phyloP scores from a whole-genome alignment of 2,113 vertebrate genomes.

The Gopherus evgoodei region DNA sequence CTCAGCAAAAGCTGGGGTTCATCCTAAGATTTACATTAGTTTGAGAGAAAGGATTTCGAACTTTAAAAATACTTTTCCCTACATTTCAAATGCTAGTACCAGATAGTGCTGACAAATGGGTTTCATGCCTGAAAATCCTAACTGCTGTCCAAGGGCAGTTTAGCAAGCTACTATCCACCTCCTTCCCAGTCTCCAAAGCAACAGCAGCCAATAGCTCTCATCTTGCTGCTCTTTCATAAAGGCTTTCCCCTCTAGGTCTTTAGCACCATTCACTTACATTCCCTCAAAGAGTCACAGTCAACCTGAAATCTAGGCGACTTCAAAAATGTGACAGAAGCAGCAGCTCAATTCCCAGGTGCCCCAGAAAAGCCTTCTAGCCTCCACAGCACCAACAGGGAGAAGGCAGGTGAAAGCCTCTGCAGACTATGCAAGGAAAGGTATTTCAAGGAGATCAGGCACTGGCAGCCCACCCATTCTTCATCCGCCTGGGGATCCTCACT shows the following conservation, averaged over 20 bases:
- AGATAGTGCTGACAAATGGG: constrained; percentile 34
- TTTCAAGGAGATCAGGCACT: neutral
- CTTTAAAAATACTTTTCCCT: neutral
- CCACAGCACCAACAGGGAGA: neutral
- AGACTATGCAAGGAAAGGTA: neutral
- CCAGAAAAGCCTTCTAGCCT: neutral
- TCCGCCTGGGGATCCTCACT: neutral
- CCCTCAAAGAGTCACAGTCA: neutral
- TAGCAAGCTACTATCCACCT: neutral
- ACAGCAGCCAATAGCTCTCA: fast-evolving
- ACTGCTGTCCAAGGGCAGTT: neutral
- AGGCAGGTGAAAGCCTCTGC: neutral
- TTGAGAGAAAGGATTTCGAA: constrained; percentile 33
- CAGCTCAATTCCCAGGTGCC: neutral
- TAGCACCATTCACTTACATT: neutral
- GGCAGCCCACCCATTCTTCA: neutral
- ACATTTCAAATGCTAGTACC: constrained; percentile 24
- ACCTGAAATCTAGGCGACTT: neutral
- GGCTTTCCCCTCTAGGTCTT: too few relatives aligned
- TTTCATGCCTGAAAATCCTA: neutral
- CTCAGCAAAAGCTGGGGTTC: constrained; percentile 70
- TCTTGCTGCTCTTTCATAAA: neutral
- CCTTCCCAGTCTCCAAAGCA: neutral
- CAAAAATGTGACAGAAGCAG: neutral
- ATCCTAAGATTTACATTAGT: constrained; percentile 70